These are phyloP conservation scores for Tragelaphus scriptus DNA, from an alignment of 2,113 vertebrate species.

Conservation along the genomic window DNA sequence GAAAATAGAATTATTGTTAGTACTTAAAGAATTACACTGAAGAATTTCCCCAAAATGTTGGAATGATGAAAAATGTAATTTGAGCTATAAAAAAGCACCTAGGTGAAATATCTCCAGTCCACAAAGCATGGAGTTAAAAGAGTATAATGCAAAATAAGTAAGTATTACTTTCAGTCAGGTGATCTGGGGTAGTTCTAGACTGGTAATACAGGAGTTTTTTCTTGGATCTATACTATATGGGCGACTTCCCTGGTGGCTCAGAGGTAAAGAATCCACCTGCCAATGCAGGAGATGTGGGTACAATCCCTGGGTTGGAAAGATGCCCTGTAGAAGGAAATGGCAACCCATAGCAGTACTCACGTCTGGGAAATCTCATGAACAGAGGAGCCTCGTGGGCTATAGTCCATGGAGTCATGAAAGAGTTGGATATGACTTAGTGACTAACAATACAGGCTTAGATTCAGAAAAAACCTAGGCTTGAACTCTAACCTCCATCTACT, in stretches of 20 bases:
- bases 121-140: not conserved
- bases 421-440: not conserved
- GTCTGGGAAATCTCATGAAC: not conserved
- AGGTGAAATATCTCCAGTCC: not conserved
- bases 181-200: not conserved
- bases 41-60: not conserved
- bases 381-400: not conserved
- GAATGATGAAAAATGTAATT: not conserved
- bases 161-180: not conserved
- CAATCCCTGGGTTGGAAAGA: not conserved
- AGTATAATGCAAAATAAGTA: not conserved
- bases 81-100: not conserved
- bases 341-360: not conserved
- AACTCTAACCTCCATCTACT: not conserved
- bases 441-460: not conserved
- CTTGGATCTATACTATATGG: not conserved
- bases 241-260: not conserved
- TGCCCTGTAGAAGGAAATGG: not conserved
- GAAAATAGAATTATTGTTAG: constrained; percentile 51
- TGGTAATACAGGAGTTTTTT: not conserved
- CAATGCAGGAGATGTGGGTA: not conserved
- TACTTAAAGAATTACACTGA: not conserved
- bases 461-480: not conserved
- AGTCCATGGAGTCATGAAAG: not conserved
- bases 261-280: not conserved